Evolutionary conservation across 2,113 vertebrate genomes (phyloP).

Genomic region (Phocoena phocoena): DNA sequence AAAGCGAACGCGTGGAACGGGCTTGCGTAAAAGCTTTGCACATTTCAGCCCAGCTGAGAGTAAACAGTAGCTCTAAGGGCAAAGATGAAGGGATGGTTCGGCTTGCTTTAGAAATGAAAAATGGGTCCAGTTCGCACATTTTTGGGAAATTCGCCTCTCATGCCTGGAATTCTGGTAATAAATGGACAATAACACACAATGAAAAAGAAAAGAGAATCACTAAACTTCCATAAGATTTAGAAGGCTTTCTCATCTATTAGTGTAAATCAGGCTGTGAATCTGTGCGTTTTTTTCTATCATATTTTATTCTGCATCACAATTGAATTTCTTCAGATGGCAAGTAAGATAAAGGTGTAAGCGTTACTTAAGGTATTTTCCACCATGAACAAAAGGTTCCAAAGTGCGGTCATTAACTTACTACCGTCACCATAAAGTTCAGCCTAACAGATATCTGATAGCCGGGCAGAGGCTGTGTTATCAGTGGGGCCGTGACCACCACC

Average conservation of each 20-base stretch:
- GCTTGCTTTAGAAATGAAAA: not conserved
- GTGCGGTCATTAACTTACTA: not conserved
- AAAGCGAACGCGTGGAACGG: accelerated
- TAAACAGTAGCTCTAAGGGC: not conserved
- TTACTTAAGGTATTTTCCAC: not conserved
- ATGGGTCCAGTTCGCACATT: not conserved
- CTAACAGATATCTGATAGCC: accelerated
- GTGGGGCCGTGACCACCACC: accelerated
- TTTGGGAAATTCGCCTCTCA: not conserved
- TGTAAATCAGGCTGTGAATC: accelerated
- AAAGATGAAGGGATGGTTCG: no score
- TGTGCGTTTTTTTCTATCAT: accelerated
- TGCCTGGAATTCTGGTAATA: not conserved
- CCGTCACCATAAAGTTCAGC: not conserved
- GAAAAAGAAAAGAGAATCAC: not conserved
- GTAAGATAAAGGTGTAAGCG: not conserved
- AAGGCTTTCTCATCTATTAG: not conserved
- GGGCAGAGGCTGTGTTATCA: not conserved
- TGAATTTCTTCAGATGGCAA: not conserved
- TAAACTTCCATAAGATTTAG: not conserved
- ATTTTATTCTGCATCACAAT: not conserved
- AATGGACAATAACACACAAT: not conserved
- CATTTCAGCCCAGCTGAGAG: accelerated
- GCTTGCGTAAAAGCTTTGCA: accelerated
- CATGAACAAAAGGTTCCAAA: not conserved